These are phyloP conservation scores for Nyctalus aviator DNA, from an alignment of 2,797 vertebrate species.

Conservation along the genomic window DNA sequence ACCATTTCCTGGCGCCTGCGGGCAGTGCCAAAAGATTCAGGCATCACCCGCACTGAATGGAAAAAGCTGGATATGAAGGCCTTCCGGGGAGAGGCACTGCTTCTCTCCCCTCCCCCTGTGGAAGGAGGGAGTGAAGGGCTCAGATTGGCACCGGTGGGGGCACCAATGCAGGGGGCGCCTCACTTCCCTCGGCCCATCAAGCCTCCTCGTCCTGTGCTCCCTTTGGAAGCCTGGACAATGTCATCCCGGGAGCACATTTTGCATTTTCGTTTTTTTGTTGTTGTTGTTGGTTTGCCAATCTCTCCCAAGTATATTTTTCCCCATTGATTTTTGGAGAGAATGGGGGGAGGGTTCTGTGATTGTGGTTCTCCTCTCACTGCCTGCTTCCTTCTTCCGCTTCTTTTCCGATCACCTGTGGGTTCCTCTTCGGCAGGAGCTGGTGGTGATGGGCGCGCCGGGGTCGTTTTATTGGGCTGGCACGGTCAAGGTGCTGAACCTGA, in stretches of 20 bases:
- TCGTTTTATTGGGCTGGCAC: constrained; percentile 99
- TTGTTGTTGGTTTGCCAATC: too few species aligned
- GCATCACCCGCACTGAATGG: background rate
- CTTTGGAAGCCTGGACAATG: background rate
- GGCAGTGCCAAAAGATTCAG: background rate
- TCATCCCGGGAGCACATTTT: background rate
- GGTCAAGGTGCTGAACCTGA: constrained; percentile 97
- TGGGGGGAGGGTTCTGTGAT: background rate
- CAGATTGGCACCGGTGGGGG: accelerated
- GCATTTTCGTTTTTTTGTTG: too few species aligned
- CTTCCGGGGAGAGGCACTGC: background rate
- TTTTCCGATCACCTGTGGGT: background rate
- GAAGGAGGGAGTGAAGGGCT: background rate
- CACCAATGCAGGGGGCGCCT: accelerated
- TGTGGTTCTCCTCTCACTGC: background rate
- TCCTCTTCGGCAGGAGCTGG: constrained; percentile 92
- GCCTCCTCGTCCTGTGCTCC: accelerated
- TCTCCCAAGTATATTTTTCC: too few species aligned
- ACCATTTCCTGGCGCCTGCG: background rate
- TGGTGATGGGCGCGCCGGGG: constrained; percentile 98
- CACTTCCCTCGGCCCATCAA: accelerated
- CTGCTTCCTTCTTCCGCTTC: background rate
- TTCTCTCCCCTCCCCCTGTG: background rate
- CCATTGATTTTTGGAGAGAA: too few species aligned
- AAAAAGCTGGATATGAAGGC: background rate